Conservation (phyloP, 2,888 invertebrate species). For the Mystacides longicornis region DNA sequence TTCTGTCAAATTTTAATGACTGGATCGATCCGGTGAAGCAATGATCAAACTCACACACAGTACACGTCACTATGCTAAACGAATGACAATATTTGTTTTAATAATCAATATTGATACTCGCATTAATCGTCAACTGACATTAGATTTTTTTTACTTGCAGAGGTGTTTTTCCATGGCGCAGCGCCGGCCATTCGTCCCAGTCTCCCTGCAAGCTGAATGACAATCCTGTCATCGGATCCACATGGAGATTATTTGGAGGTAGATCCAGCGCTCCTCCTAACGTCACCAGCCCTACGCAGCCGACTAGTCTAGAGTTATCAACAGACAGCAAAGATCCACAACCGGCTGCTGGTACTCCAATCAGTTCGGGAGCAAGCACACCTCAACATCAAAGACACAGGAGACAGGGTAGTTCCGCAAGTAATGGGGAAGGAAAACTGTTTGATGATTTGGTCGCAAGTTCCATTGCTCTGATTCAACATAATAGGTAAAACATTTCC, state of each 20-base stretch:
- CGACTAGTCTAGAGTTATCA: constrained; percentile 30
- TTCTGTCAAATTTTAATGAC: too few species aligned
- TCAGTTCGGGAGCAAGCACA: constrained; percentile 29
- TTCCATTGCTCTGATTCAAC: constrained; percentile 64
- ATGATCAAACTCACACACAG: too few species aligned
- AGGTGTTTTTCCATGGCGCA: constrained; percentile 51
- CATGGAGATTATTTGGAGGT: constrained; percentile 28
- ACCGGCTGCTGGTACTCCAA: constrained; percentile 43
- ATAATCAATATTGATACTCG: background rate
- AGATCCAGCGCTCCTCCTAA: constrained; percentile 33
- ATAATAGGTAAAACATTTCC: constrained; percentile 60
- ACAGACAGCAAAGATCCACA: constrained; percentile 39
- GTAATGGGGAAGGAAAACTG: constrained; percentile 39
- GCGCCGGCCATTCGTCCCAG: constrained; percentile 22
- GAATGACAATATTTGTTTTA: background rate
- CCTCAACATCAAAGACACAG: constrained; percentile 33
- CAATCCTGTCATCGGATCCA: background rate
- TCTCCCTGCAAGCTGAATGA: background rate
- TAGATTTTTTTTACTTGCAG: constrained; percentile 33
- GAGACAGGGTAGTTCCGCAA: constrained; percentile 45
- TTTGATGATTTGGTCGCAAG: constrained; percentile 58
- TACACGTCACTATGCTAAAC: too few species aligned
- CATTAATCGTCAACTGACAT: background rate
- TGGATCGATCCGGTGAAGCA: too few species aligned
- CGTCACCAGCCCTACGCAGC: constrained; percentile 23